phyloP scores from a whole-genome alignment of 2,113 vertebrate species.

The Haemorhous mexicanus region DNA sequence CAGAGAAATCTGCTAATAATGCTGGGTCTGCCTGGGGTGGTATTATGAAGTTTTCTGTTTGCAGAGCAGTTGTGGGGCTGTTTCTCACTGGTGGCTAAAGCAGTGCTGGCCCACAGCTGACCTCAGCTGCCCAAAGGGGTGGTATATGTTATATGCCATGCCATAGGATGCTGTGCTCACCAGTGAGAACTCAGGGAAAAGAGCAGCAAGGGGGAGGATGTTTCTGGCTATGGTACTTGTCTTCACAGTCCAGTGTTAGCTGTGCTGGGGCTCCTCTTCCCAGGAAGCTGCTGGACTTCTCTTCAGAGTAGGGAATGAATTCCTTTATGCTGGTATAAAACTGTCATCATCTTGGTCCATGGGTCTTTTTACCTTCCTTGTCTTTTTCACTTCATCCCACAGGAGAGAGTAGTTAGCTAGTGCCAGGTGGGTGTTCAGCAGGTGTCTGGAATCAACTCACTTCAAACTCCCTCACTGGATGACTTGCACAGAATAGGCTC shows the following conservation, averaged over 20 bases:
- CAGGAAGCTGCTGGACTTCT: background rate
- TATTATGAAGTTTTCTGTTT: fast-evolving
- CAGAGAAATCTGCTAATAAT: background rate
- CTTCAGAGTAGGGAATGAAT: background rate
- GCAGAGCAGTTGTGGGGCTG: background rate
- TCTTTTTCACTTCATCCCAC: background rate
- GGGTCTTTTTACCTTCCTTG: background rate
- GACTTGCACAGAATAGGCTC: background rate
- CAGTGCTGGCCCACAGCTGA: background rate
- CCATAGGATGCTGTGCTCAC: background rate
- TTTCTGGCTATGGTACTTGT: background rate
- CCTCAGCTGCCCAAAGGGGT: background rate
- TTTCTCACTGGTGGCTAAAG: background rate
- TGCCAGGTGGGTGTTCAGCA: background rate
- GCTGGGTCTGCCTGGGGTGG: background rate
- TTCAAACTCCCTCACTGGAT: background rate
- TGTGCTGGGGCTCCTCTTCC: background rate
- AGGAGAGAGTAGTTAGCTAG: background rate
- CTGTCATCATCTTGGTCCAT: background rate
- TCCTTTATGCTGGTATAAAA: background rate
- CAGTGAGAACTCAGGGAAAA: background rate
- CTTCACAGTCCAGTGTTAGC: background rate
- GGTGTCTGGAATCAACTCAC: background rate
- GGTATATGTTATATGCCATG: fast-evolving
- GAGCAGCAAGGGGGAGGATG: too few species aligned